Conservation (phyloP, 2,797 vertebrate species). For the Megaceryle alcyon region DNA sequence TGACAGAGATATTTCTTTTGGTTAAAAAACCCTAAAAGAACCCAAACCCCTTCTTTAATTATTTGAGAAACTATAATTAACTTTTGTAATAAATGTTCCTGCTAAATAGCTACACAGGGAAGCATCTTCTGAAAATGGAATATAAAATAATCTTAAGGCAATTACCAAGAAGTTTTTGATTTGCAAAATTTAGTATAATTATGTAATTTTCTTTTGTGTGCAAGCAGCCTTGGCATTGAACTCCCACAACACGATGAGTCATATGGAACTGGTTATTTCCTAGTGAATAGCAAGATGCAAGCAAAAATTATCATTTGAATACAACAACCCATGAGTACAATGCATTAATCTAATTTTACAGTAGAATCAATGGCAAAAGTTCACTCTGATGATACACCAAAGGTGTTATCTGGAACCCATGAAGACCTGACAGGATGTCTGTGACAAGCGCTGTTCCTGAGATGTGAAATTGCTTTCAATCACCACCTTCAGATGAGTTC, state of each 20-base stretch:
- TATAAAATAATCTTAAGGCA: conserved; percentile 58
- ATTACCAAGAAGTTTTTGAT: conserved; percentile 66
- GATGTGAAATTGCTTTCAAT: neutral
- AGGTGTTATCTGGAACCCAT: neutral
- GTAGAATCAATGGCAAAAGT: neutral
- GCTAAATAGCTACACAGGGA: conserved; percentile 49
- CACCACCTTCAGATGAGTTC: conserved; percentile 29
- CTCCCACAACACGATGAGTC: conserved; percentile 67
- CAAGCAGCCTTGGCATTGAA: conserved; percentile 69
- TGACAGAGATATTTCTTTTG: neutral
- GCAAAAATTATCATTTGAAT: conserved; percentile 53
- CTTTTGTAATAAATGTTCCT: conserved; percentile 48
- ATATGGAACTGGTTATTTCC: conserved; percentile 58
- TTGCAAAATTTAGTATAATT: conserved; percentile 66
- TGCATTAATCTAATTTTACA: neutral
- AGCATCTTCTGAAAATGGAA: conserved; percentile 48
- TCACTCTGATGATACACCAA: neutral
- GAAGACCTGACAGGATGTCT: neutral
- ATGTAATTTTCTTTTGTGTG: conserved; percentile 66
- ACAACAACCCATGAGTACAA: neutral
- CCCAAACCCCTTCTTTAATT: neutral
- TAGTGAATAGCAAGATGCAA: conserved; percentile 34
- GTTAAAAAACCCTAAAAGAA: neutral
- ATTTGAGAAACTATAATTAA: conserved; percentile 56
- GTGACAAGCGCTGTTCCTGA: neutral